phyloP scores from a whole-genome alignment of 2,113 vertebrate species.

The Pomatorhinus ruficollis region DNA sequence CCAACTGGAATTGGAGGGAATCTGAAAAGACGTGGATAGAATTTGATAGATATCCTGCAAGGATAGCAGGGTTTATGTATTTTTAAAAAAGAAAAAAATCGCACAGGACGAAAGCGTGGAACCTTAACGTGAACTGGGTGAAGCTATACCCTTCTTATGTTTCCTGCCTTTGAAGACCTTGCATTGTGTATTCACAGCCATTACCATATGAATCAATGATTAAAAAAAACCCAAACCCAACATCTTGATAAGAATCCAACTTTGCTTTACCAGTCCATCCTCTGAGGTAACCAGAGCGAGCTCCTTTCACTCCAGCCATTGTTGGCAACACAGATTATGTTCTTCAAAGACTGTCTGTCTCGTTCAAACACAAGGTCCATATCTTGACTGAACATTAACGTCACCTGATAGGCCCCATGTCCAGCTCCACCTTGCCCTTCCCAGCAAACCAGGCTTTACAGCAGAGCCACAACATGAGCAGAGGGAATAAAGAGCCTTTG shows the following conservation, averaged over 20 bases:
- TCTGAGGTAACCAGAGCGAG: constrained; percentile 62
- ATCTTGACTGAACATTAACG: constrained; percentile 70
- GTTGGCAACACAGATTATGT: constrained; percentile 66
- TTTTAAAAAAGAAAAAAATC: background rate
- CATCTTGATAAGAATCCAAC: constrained; percentile 67
- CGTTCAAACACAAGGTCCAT: constrained; percentile 62
- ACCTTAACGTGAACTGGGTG: background rate
- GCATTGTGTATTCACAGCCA: constrained; percentile 53
- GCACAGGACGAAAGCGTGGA: background rate
- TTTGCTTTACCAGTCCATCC: constrained; percentile 53
- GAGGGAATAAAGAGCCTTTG: constrained; percentile 71
- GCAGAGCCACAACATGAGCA: background rate
- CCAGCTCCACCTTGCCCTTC: constrained; percentile 65
- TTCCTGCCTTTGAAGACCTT: constrained; percentile 51
- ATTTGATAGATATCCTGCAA: background rate
- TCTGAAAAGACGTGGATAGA: background rate
- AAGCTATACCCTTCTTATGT: constrained; percentile 24
- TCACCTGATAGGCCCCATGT: constrained; percentile 72
- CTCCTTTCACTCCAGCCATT: constrained; percentile 66
- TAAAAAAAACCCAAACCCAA: constrained; percentile 16
- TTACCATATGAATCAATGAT: constrained; percentile 66
- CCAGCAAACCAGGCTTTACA: background rate
- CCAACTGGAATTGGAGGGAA: background rate
- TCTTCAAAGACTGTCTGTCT: constrained; percentile 73
- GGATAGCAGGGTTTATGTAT: background rate